phyloP scores from a whole-genome alignment of 1,140 invertebrate genomes.

The Drosophila quadrilineata region DNA sequence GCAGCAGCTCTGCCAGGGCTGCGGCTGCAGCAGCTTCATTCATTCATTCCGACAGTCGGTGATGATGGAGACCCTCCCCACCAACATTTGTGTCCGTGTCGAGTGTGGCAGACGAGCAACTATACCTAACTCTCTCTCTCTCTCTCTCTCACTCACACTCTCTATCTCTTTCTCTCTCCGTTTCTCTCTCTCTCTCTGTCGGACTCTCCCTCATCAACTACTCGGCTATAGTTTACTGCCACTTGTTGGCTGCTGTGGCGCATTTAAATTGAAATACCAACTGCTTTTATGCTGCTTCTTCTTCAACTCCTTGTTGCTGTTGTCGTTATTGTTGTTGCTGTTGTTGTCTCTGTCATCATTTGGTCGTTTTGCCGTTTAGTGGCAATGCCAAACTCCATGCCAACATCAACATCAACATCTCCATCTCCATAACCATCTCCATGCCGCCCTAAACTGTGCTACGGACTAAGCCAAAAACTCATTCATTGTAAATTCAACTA shows the following conservation, averaged over 20 bases:
- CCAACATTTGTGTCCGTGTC: conserved; percentile 56
- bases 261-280: conserved; percentile 69
- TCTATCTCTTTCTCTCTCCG: no score
- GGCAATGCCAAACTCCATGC: conserved; percentile 18
- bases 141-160: no score
- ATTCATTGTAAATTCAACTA: conserved; percentile 79
- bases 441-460: background rate
- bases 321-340: conserved; percentile 28
- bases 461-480: conserved; percentile 63
- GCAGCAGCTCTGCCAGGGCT: no score
- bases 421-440: no score
- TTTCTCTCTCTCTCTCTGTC: no score
- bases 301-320: no score
- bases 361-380: conserved; percentile 57
- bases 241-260: conserved; percentile 62
- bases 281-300: no score
- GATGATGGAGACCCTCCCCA: no score
- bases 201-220: no score
- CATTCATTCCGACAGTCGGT: conserved; percentile 36
- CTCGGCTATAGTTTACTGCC: conserved; percentile 51
- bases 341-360: conserved; percentile 68
- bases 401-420: no score
- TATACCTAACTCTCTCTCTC: no score
- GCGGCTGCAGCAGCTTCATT: conserved; percentile 39
- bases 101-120: conserved; percentile 37